These are phyloP conservation scores for Nestor notabilis DNA, from an alignment of 2,113 vertebrate genomes.

Conservation along the genomic window DNA sequence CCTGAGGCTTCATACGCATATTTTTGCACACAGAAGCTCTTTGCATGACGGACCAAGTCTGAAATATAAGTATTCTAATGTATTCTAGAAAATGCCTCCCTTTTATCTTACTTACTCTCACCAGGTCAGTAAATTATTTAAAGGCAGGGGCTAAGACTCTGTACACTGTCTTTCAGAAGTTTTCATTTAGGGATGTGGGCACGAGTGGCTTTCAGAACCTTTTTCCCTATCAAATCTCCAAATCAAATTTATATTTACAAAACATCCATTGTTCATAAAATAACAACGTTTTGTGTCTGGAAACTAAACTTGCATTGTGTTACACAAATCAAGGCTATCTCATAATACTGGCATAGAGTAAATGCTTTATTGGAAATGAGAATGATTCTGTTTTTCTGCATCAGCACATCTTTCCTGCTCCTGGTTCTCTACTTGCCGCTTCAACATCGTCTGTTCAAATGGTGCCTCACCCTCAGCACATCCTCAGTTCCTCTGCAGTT, in stretches of 20 bases:
- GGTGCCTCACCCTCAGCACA: neutral
- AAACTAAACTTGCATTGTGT: neutral
- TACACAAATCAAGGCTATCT: neutral
- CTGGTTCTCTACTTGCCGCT: neutral
- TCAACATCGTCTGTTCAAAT: neutral
- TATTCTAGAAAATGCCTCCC: neutral
- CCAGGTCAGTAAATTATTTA: neutral
- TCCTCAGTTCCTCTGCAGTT: neutral
- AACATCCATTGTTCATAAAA: neutral
- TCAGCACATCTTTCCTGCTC: neutral
- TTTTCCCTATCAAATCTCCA: neutral
- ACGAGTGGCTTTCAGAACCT: neutral
- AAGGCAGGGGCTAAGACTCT: neutral
- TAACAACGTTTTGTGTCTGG: neutral
- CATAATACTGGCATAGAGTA: neutral
- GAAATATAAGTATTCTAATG: neutral
- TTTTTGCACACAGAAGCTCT: neutral
- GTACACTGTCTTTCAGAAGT: neutral
- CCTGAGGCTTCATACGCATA: neutral
- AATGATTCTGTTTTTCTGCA: neutral
- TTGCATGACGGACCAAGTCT: neutral
- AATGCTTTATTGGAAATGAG: neutral
- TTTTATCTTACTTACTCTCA: neutral
- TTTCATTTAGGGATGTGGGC: rapidly evolving
- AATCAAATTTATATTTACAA: neutral